Evolutionary conservation across 2,888 invertebrate species (phyloP).

Genomic region (Caenorhabditis virilis): DNA sequence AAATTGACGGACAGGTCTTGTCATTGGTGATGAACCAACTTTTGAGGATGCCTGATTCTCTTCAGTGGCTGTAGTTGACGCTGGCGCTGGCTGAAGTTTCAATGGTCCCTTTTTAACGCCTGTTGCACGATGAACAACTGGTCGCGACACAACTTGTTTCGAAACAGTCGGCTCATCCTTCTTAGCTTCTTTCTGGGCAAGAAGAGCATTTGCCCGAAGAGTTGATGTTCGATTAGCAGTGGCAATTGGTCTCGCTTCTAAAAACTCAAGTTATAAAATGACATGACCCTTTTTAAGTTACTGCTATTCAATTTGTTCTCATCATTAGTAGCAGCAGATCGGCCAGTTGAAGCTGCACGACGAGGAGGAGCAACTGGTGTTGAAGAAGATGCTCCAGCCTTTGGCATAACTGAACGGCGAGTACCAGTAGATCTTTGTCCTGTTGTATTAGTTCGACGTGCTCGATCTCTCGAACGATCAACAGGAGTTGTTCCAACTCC

Average conservation of each 20-base stretch:
- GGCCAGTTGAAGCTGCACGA: conserved; percentile 18
- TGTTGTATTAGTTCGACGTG: conserved; percentile 31
- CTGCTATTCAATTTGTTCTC: too few species aligned
- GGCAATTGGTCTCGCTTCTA: conserved; percentile 19
- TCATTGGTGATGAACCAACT: neutral
- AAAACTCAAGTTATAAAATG: neutral
- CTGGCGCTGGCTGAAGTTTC: neutral
- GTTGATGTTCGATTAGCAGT: conserved; percentile 29
- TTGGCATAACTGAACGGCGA: conserved; percentile 9
- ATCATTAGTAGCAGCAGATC: too few species aligned
- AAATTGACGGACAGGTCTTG: conserved; percentile 18
- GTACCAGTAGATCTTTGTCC: conserved; percentile 5
- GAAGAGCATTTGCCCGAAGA: conserved; percentile 18
- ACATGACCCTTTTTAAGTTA: neutral
- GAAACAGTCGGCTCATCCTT: neutral
- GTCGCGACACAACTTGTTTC: too few species aligned
- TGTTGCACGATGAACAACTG: too few species aligned
- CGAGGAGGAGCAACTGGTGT: conserved; percentile 21
- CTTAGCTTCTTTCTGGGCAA: conserved; percentile 11
- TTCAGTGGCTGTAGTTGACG: too few species aligned
- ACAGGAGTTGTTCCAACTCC: neutral
- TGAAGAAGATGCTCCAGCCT: neutral
- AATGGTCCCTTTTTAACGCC: too few species aligned
- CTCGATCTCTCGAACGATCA: conserved; percentile 31
- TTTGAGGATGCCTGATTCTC: too few species aligned